A percentile compares a stretch with the other conserved stretches of the same genome.
phyloP scores from a whole-genome alignment of 2,888 invertebrate species.

The Drosophila rubida region DNA sequence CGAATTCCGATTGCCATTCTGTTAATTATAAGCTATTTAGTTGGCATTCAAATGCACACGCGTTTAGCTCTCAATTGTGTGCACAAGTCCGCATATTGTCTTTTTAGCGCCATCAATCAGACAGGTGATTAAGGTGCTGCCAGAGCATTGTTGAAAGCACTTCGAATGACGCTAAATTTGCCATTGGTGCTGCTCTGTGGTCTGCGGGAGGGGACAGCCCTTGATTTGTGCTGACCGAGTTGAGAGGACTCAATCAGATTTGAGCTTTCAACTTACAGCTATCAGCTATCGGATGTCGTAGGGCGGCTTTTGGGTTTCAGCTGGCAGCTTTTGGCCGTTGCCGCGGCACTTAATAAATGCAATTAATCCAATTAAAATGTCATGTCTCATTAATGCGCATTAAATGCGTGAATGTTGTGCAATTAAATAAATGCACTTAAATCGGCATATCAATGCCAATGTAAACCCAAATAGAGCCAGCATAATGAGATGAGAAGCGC shows the following conservation, averaged over 20 bases:
- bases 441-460: constrained; percentile 59
- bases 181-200: constrained; percentile 4
- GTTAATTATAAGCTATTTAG: not conserved
- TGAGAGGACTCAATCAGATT: constrained; percentile 53
- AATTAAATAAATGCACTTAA: constrained; percentile 77
- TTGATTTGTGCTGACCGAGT: constrained; percentile 42
- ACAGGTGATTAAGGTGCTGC: not conserved
- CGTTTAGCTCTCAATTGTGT: constrained; percentile 1
- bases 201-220: constrained; percentile 6
- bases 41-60: not conserved
- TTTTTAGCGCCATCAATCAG: constrained; percentile 1
- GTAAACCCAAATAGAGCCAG: constrained; percentile 33
- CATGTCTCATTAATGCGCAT: constrained; percentile 77
- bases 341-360: constrained; percentile 67
- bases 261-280: constrained; percentile 33
- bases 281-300: not conserved
- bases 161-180: constrained; percentile 2
- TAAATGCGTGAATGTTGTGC: constrained; percentile 68
- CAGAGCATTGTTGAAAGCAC: constrained; percentile 4
- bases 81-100: constrained; percentile 3
- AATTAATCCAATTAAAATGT: constrained; percentile 80
- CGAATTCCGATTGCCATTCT: too few relatives aligned
- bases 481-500: constrained; percentile 1
- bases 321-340: constrained; percentile 28
- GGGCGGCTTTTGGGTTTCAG: not conserved